Evolutionary conservation across 2,797 vertebrate genomes (phyloP).

Genomic region (Philypnodon macrostomus): DNA sequence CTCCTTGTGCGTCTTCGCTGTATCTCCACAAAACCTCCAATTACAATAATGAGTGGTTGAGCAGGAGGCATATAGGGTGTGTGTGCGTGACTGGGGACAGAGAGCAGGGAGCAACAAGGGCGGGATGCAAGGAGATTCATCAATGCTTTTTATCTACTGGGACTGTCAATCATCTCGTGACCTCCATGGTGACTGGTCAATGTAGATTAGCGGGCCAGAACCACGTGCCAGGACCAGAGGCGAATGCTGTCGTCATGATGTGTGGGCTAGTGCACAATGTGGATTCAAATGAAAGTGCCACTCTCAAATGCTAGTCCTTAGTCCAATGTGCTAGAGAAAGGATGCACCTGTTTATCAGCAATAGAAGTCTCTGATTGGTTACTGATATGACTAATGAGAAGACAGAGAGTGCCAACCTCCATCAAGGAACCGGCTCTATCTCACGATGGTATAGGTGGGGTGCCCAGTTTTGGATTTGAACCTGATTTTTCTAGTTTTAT

Average conservation of each 20-base stretch:
- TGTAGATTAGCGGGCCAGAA: slow-evolving; percentile 60
- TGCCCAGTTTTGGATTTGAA: too few species aligned
- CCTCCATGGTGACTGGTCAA: slow-evolving; percentile 57
- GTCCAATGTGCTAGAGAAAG: slow-evolving; percentile 7
- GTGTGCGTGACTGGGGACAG: slow-evolving; percentile 59
- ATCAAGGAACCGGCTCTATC: too few species aligned
- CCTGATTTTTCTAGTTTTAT: too few species aligned
- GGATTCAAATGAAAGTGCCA: slow-evolving; percentile 52
- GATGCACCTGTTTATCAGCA: not conserved
- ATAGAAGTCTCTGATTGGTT: not conserved
- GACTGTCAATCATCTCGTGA: slow-evolving; percentile 57
- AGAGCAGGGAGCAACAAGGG: slow-evolving; percentile 27
- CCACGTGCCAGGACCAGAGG: slow-evolving; percentile 52
- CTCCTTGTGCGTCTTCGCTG: slow-evolving; percentile 39
- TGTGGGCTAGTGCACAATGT: slow-evolving; percentile 26
- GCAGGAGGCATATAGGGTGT: slow-evolving; percentile 44
- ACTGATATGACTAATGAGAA: slow-evolving; percentile 4
- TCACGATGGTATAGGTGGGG: too few species aligned
- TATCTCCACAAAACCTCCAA: slow-evolving; percentile 75
- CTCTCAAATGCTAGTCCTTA: slow-evolving; percentile 20
- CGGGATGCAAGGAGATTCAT: slow-evolving; percentile 44
- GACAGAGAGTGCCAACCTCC: too few species aligned
- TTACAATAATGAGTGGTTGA: slow-evolving; percentile 80
- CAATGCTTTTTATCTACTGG: slow-evolving; percentile 50
- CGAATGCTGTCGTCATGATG: slow-evolving; percentile 39